A percentile compares a stretch with the other conserved stretches of the same genome.
Evolutionary conservation across 2,113 vertebrate genomes (phyloP).

Genomic region (Corythornis madagascariensis): DNA sequence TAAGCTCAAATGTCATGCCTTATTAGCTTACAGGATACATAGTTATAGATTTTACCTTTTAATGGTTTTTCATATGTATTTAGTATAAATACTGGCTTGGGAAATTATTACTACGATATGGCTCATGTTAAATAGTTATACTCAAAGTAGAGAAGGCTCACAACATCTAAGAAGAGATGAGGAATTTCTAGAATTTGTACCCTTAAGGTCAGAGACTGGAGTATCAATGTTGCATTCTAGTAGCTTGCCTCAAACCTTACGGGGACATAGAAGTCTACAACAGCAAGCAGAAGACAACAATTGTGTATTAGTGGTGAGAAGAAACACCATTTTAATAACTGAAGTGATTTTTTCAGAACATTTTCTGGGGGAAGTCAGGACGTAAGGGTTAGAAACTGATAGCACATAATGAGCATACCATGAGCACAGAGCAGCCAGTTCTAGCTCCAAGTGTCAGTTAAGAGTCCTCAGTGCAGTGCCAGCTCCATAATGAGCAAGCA

Average conservation of each 20-base stretch:
- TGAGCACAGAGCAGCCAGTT: not conserved
- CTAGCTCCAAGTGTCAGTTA: not conserved
- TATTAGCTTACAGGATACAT: not conserved
- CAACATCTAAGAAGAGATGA: not conserved
- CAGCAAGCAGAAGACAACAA: not conserved
- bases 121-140: not conserved
- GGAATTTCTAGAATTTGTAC: not conserved
- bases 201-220: not conserved
- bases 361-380: not conserved
- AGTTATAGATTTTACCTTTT: not conserved
- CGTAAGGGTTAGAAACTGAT: not conserved
- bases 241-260: not conserved
- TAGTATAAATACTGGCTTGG: not conserved
- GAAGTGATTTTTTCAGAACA: not conserved
- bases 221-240: not conserved
- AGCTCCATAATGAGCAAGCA: slow-evolving; percentile 10
- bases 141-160: not conserved
- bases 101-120: not conserved
- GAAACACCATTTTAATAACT: slow-evolving; percentile 10
- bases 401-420: not conserved
- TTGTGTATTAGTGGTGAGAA: not conserved
- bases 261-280: not conserved
- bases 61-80: not conserved
- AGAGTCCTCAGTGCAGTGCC: not conserved
- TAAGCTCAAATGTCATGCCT: not conserved